phyloP scores from a whole-genome alignment of 2,888 invertebrate species.

The Philhelius pedissequus region DNA sequence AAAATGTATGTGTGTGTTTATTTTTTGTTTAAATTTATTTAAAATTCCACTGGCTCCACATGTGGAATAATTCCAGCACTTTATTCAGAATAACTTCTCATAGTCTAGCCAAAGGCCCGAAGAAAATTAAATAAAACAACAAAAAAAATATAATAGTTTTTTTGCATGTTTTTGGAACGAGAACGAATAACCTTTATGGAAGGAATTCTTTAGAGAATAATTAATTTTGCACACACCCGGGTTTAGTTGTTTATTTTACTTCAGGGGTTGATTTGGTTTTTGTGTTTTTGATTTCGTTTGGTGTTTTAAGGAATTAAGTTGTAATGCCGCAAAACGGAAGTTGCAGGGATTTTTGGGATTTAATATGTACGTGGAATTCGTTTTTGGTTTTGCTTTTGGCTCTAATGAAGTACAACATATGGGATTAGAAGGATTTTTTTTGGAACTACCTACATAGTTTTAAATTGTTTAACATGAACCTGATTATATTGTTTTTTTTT shows the following conservation, averaged over 20 bases:
- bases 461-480: too few species aligned
- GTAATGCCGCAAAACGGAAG: slow-evolving; percentile 30
- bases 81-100: slow-evolving; percentile 17
- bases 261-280: neutral
- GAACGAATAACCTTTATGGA: slow-evolving; percentile 19
- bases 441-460: too few species aligned
- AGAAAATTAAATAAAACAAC: neutral
- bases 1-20: neutral
- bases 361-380: neutral
- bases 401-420: neutral
- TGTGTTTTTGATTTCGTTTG: neutral
- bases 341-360: slow-evolving; percentile 6
- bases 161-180: slow-evolving; percentile 18
- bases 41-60: slow-evolving; percentile 29
- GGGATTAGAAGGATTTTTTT: too few species aligned
- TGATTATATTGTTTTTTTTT: too few species aligned
- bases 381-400: neutral
- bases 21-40: neutral
- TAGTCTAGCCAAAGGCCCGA: slow-evolving; percentile 23
- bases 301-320: slow-evolving; percentile 28
- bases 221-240: slow-evolving; percentile 45
- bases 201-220: slow-evolving; percentile 39
- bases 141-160: neutral
- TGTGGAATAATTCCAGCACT: slow-evolving; percentile 34
- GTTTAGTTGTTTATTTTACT: slow-evolving; percentile 6